Base-by-base conservation (phyloP, 2,113 vertebrate species). In the Parus major region DNA sequence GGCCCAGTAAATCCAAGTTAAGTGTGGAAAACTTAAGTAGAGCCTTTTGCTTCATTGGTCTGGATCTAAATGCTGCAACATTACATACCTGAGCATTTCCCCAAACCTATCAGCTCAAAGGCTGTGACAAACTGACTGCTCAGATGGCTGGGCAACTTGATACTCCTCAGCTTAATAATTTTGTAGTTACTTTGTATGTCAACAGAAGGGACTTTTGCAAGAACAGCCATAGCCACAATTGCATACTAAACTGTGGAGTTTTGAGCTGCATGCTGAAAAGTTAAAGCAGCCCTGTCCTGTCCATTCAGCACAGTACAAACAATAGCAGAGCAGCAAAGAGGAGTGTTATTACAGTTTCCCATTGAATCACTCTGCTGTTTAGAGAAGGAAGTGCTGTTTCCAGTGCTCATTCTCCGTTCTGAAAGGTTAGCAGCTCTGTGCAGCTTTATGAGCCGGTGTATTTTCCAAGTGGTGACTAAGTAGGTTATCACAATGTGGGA, bases 401-500 rank as follows among this genome's bases (percentile, higher is more conserved):
- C 72, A 90, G n/a, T 13, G 64, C 35, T 55, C n/a, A 39, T 78
- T 82, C 69, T 85, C 76, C 82, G 86, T 81, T 50, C 77, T 91
- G 60, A 90, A 93, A 92, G 59, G 42, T 19, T 80, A 93, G 94
- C 70, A 77, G 64, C 87, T 93, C 76, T 87, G 47, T 64, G 64
- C 55, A 90, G 56, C 76, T 96, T 92, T 91, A 93, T 46, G 82
- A 95, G 89, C 92, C 1, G 0, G 29, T 88, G 10, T 35, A 52
- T 90, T 96, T 92, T 94, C 96, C 83, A 94, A 85, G 63, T 31
- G 59, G 88, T 94, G 90, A 71, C 85, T 69, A 86, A 90, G 77
- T 59, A 68, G 73, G 66, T 72, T 94, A 79, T 86, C 95, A 71
- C 5, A 1, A 25, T 55, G 81, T 89, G 69, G 91, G 78, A 93